phyloP scores from a whole-genome alignment of 2,888 invertebrate species.

The Laspeyria flexula region DNA sequence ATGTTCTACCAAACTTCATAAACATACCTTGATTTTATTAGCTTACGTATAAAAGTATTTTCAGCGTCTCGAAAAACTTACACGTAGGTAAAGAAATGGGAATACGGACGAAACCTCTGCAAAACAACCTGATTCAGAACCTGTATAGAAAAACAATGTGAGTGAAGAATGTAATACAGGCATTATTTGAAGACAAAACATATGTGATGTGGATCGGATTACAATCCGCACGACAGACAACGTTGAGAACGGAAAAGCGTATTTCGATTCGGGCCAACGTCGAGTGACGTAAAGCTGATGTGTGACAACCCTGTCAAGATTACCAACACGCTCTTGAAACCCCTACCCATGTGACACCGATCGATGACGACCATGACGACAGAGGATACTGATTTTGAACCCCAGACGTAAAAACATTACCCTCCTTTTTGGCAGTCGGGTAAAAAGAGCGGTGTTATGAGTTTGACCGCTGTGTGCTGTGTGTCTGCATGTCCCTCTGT shows the following conservation, averaged over 20 bases:
- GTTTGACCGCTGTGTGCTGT: too few species aligned
- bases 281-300: conserved; percentile 39
- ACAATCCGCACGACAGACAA: conserved; percentile 34
- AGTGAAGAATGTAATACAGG: conserved; percentile 31
- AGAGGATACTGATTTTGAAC: too few species aligned
- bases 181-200: conserved; percentile 38
- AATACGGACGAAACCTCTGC: background rate
- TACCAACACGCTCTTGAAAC: conserved; percentile 8
- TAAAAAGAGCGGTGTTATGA: too few species aligned
- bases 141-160: conserved; percentile 29
- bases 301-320: conserved; percentile 40
- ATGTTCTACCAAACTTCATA: too few species aligned
- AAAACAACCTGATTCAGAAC: background rate
- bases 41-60: too few species aligned
- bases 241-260: conserved; percentile 15
- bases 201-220: conserved; percentile 38
- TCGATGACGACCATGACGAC: background rate
- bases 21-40: too few species aligned
- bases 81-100: too few species aligned
- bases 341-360: background rate
- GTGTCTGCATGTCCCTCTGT: too few species aligned
- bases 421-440: too few species aligned
- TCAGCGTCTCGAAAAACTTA: too few species aligned
- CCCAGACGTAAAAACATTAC: too few species aligned
- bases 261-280: conserved; percentile 7